Evolutionary conservation across 1,140 invertebrate species (phyloP).

Genomic region (Hormaphis cornu): DNA sequence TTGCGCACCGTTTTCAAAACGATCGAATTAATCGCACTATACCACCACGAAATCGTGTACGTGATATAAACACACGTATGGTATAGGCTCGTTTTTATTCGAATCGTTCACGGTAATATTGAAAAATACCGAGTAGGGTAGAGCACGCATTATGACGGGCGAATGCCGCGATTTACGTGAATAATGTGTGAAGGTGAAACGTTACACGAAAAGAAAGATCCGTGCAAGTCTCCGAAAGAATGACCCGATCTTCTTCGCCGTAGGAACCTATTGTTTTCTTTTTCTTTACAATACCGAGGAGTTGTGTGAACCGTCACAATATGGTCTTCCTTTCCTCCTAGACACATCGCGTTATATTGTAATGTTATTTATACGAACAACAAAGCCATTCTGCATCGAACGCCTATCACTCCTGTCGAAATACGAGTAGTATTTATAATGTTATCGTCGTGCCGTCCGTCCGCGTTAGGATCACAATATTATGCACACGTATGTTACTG

Average conservation of each 20-base stretch:
- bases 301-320: conserved; percentile 8
- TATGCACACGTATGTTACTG: not conserved
- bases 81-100: no score
- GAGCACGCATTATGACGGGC: no score
- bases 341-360: not conserved
- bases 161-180: not conserved
- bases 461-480: no score
- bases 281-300: not conserved
- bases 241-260: not conserved
- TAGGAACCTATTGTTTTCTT: conserved; percentile 17
- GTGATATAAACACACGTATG: no score
- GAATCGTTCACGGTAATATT: no score
- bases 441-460: no score
- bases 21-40: no score
- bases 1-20: no score
- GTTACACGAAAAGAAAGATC: not conserved
- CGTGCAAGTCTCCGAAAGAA: not conserved
- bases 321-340: not conserved
- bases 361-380: not conserved
- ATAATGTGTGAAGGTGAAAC: conserved; percentile 11
- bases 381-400: conserved; percentile 6
- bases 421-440: no score
- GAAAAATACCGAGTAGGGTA: no score
- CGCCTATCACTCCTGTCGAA: not conserved
- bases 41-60: no score